phyloP scores from a whole-genome alignment of 2,888 invertebrate genomes.

The Ophion obscuratus region DNA sequence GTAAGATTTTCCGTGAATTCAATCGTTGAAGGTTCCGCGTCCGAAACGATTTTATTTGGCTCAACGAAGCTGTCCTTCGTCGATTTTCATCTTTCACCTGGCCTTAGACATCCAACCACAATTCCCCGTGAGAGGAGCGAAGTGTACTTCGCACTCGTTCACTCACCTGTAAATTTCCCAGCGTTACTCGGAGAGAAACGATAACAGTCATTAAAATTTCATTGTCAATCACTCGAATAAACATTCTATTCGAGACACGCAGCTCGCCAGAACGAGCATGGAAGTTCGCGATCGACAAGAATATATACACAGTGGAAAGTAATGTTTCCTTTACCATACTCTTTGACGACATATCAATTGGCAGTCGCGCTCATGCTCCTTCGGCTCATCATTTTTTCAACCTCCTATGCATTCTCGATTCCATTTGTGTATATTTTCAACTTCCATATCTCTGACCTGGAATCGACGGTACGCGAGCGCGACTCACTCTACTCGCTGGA shows the following conservation, averaged over 20 bases:
- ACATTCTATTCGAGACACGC: background rate
- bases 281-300: background rate
- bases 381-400: slow-evolving; percentile 31
- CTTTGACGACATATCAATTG: slow-evolving; percentile 6
- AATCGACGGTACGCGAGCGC: slow-evolving; percentile 6
- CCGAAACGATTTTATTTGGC: background rate
- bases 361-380: background rate
- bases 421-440: slow-evolving; percentile 21
- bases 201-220: background rate
- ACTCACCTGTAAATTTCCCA: background rate
- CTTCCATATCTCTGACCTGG: slow-evolving; percentile 17
- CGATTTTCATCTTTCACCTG: background rate
- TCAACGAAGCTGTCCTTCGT: background rate
- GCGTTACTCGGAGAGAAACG: background rate
- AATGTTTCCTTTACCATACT: background rate
- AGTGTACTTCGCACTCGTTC: background rate
- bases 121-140: background rate
- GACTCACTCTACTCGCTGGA: slow-evolving; percentile 10
- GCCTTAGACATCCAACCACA: background rate
- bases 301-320: background rate
- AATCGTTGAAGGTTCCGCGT: slow-evolving; percentile 5
- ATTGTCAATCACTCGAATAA: background rate
- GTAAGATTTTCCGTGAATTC: slow-evolving; percentile 14
- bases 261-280: background rate
- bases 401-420: slow-evolving; percentile 13